These are phyloP conservation scores for Hypsopygia costalis DNA, from an alignment of 2,888 invertebrate species.

Conservation along the genomic window DNA sequence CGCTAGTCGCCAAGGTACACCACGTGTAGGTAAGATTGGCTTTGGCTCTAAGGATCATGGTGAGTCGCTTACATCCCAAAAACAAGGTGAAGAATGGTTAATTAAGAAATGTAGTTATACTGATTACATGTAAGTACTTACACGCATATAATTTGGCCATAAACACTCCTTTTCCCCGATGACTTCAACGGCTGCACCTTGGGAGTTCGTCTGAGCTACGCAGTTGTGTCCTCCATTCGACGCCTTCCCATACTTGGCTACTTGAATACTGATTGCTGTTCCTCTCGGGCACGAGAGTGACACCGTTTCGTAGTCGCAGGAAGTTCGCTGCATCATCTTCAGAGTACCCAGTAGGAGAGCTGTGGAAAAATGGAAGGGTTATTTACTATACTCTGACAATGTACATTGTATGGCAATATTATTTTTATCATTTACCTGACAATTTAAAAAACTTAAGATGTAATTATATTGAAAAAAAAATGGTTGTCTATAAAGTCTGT, in stretches of 20 bases:
- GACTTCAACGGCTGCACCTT: constrained; percentile 38
- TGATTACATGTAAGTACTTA: neutral
- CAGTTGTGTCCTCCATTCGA: constrained; percentile 56
- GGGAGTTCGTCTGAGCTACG: constrained; percentile 34
- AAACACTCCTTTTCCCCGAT: constrained; percentile 77
- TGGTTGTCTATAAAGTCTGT: too few relatives aligned
- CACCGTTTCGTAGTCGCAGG: constrained; percentile 94
- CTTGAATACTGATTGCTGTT: constrained; percentile 93
- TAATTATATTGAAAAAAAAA: too few relatives aligned
- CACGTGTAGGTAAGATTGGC: too few relatives aligned
- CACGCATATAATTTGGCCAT: constrained; percentile 30
- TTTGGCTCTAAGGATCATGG: too few relatives aligned
- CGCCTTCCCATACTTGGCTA: constrained; percentile 91
- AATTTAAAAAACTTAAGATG: too few relatives aligned
- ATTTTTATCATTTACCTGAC: too few relatives aligned
- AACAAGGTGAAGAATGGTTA: too few relatives aligned
- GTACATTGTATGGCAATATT: neutral
- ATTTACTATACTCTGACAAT: too few relatives aligned
- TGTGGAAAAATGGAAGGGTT: constrained; percentile 55
- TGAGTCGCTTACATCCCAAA: too few relatives aligned
- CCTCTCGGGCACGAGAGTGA: constrained; percentile 93
- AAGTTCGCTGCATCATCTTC: constrained; percentile 91
- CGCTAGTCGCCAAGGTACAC: too few relatives aligned
- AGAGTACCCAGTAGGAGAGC: constrained; percentile 93
- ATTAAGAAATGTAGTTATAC: too few relatives aligned